phyloP scores from a whole-genome alignment of 2,888 invertebrate species.

The Carabus problematicus region DNA sequence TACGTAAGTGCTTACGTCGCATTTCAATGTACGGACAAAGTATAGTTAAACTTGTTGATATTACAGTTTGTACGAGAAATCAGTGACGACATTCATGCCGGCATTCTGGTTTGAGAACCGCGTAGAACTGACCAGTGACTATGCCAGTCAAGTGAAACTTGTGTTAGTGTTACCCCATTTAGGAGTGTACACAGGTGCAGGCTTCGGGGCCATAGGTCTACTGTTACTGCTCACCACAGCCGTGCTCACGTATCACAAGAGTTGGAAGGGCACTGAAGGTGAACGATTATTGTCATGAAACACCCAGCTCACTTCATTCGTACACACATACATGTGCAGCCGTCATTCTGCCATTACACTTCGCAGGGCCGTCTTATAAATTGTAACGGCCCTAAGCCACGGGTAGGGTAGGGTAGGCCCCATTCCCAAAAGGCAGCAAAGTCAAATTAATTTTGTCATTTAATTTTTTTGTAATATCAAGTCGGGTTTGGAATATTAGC shows the following conservation, averaged over 20 bases:
- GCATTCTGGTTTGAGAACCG: constrained; percentile 80
- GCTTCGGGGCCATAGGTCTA: constrained; percentile 55
- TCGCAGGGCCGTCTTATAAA: too few relatives aligned
- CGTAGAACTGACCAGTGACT: constrained; percentile 65
- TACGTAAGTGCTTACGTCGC: constrained; percentile 66
- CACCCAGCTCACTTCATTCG: not conserved
- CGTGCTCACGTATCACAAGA: constrained; percentile 53
- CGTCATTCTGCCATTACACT: too few relatives aligned
- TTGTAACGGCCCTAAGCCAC: too few relatives aligned
- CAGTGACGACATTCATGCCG: constrained; percentile 70
- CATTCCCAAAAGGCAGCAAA: too few relatives aligned
- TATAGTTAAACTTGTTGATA: constrained; percentile 33
- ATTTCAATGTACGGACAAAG: too few relatives aligned
- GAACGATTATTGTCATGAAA: constrained; percentile 50
- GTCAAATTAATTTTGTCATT: too few relatives aligned
- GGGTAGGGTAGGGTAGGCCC: too few relatives aligned
- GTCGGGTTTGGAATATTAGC: too few relatives aligned
- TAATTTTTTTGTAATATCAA: too few relatives aligned
- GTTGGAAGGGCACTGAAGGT: constrained; percentile 54
- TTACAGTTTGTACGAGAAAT: constrained; percentile 65
- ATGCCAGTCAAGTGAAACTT: constrained; percentile 64
- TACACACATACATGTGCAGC: too few relatives aligned
- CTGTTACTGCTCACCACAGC: constrained; percentile 55
- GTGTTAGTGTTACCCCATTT: constrained; percentile 64
- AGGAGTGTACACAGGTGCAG: constrained; percentile 64